Base-by-base conservation (phyloP, 92 coral and sea anemone species). In the Phenganax stokvisi region DNA sequence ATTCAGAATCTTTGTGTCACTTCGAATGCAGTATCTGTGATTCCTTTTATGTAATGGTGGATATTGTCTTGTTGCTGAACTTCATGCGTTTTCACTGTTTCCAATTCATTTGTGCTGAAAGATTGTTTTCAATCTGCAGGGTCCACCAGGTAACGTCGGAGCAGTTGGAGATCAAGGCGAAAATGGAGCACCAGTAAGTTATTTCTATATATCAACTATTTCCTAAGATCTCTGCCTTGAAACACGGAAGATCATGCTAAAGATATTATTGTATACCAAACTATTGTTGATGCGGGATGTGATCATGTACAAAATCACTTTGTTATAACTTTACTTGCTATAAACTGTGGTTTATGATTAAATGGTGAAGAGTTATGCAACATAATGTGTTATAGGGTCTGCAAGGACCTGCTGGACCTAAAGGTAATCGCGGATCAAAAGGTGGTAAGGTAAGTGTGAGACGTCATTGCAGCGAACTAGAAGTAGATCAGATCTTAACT, bases 101-200 rank as follows among this genome's bases (percentile, higher is more conserved):
- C 47, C 5, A 20, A 37, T 37, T 37, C 47, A 37, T 37, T 37
- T 37, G 47, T 37, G 47, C 47, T 37, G 3, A 37, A 37, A 37
- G 10, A 10, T 65, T 37, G 47, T 37, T 37, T 37, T 1, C 47
- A 5, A 37, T 37, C 66, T 30, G 15, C 16, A 76, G 81, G 81
- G 81, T 37, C 70, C 70, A 30, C 55, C 70, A 30, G 81, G 81
- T 30, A 57, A 29, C 20, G 29, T 5, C 0, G 81, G 81, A 29
- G 56, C 3, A 12, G 29, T 2, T 3, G 81, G 81, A 30, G 56
- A 44, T 75, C 47, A 68, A 53, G 73, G 73, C 9, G 53, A 68
- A 37, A 37, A 63, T 54, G 80, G 80, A 75, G 63, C 37, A 76
- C 69, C 69, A 54, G 81, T 76, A 57, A 11, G 81, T 59, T 37